Conservation (phyloP, 2,888 invertebrate species). For the Hypolimnas misippus region DNA sequence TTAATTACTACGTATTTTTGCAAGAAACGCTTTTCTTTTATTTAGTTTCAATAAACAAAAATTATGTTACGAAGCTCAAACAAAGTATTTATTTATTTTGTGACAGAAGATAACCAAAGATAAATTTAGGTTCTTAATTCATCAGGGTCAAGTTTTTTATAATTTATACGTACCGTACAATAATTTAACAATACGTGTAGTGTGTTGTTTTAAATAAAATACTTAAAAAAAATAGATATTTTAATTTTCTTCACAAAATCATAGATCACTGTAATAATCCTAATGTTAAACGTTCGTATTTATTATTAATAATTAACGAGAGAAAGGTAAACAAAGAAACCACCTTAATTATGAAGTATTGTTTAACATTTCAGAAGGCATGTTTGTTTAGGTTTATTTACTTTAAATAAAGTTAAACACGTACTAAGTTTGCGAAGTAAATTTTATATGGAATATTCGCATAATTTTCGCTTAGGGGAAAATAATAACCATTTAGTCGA, state of each 20-base stretch:
- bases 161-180: no score
- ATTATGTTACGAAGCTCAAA: no score
- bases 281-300: background rate
- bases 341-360: constrained; percentile 16
- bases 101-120: no score
- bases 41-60: background rate
- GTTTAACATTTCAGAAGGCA: constrained; percentile 11
- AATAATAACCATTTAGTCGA: no score
- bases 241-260: background rate
- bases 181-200: no score
- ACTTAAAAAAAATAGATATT: background rate
- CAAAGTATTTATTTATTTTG: no score
- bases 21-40: background rate
- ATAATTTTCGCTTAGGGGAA: no score
- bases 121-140: no score
- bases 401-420: constrained; percentile 35
- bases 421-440: constrained; percentile 2
- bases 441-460: background rate
- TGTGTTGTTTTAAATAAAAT: no score
- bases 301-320: background rate
- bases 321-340: background rate
- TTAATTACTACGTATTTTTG: background rate
- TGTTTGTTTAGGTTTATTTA: constrained; percentile 30
- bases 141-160: no score
- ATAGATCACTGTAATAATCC: background rate